A percentile compares a stretch with the other conserved stretches of the same genome.
These are phyloP conservation scores for Melanostoma mellinum DNA, from an alignment of 2,888 invertebrate genomes.

Conservation along the genomic window DNA sequence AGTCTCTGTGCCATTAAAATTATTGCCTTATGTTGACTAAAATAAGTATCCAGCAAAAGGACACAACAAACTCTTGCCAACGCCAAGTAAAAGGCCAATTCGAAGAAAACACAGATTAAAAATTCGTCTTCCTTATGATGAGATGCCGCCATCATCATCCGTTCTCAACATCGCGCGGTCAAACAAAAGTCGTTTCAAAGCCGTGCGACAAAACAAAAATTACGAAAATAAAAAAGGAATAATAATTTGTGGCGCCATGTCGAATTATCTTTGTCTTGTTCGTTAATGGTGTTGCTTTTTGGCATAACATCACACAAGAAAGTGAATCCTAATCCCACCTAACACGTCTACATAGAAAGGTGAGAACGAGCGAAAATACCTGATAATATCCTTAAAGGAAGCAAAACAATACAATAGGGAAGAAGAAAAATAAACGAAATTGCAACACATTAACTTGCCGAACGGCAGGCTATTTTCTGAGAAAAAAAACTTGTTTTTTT, in stretches of 20 bases:
- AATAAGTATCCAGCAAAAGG: no score
- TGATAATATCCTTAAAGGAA: slow-evolving; percentile 30
- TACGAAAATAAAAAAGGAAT: slow-evolving; percentile 22
- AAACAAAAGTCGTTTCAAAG: slow-evolving; percentile 38
- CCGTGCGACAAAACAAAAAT: slow-evolving; percentile 30
- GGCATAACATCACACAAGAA: slow-evolving; percentile 63
- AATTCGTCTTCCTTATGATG: slow-evolving; percentile 50
- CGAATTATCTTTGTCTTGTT: slow-evolving; percentile 43
- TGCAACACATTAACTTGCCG: not conserved
- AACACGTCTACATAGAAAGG: slow-evolving; percentile 31
- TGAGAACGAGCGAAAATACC: slow-evolving; percentile 55
- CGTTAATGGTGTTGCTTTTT: slow-evolving; percentile 66
- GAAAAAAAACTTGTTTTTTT: no score
- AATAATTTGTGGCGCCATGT: slow-evolving; percentile 51
- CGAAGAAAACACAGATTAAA: slow-evolving; percentile 67
- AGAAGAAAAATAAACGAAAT: slow-evolving; percentile 1
- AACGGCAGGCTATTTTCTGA: no score
- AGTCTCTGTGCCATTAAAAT: no score
- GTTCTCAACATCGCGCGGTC: slow-evolving; percentile 19
- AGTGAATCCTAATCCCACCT: slow-evolving; percentile 20
- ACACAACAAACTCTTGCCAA: not conserved
- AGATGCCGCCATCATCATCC: slow-evolving; percentile 22
- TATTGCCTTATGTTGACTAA: no score
- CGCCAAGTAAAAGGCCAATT: slow-evolving; percentile 41
- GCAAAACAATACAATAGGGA: slow-evolving; percentile 7